Conservation (phyloP, 2,113 vertebrate genomes). For the Brienomyrus brachyistius region DNA sequence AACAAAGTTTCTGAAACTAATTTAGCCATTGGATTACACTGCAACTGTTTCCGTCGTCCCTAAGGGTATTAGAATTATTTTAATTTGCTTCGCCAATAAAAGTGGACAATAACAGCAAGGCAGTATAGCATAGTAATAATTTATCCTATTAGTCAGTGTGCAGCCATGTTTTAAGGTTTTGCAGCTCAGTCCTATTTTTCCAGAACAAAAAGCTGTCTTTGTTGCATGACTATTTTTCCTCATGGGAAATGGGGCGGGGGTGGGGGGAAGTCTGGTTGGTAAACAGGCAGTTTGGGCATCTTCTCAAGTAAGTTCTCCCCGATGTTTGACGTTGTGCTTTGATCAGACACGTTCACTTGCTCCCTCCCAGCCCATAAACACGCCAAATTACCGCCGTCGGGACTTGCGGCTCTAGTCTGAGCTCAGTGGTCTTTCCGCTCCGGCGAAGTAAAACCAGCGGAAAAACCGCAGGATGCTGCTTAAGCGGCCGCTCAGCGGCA, state of each 20-base stretch:
- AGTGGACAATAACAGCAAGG: background rate
- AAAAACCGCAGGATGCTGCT: background rate
- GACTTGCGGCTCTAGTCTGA: background rate
- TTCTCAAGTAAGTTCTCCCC: background rate
- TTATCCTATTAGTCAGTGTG: background rate
- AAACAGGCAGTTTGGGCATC: background rate
- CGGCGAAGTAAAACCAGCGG: background rate
- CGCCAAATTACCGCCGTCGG: background rate
- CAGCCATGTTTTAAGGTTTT: background rate
- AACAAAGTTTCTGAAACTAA: background rate
- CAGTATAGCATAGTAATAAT: background rate
- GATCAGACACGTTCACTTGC: background rate
- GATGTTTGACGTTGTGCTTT: conserved; percentile 7
- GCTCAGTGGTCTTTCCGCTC: background rate
- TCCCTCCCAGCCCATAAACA: conserved; percentile 10
- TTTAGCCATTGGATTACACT: background rate
- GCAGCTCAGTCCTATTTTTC: background rate
- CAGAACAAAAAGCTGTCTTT: background rate
- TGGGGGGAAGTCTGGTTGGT: background rate
- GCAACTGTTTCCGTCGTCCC: background rate
- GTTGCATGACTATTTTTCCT: background rate
- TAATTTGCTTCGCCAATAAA: background rate
- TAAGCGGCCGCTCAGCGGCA: background rate
- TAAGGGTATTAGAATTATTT: background rate
- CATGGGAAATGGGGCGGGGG: background rate